phyloP scores from a whole-genome alignment of 2,797 vertebrate species.

The Neopelma chrysocephalum region DNA sequence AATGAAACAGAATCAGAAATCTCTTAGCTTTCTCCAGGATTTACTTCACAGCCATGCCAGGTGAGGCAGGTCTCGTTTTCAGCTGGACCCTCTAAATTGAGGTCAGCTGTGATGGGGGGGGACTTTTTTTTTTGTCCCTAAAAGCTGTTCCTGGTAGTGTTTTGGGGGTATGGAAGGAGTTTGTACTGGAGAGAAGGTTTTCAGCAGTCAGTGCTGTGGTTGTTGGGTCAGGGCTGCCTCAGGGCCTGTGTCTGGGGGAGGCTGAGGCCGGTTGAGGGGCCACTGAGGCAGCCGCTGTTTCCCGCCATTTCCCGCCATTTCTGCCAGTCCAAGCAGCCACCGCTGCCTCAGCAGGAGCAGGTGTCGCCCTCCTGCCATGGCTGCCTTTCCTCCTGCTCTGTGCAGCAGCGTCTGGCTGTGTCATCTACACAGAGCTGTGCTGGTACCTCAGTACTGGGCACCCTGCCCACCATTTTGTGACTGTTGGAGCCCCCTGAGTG shows the following conservation, averaged over 20 bases:
- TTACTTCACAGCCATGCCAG: no score
- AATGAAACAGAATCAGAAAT: background rate
- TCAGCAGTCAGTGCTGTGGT: accelerated
- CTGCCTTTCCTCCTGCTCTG: accelerated
- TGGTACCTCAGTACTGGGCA: no score
- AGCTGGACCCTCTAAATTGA: background rate
- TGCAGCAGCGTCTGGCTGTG: background rate
- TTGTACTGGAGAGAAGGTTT: accelerated
- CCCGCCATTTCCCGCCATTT: background rate
- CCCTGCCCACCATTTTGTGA: background rate
- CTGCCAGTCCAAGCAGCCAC: background rate
- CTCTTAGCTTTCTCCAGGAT: background rate
- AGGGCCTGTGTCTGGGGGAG: no score
- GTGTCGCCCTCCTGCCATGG: accelerated
- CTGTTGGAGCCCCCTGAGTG: accelerated
- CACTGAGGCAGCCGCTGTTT: accelerated
- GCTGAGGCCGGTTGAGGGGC: no score
- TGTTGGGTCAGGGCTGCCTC: no score
- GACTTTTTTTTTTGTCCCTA: background rate
- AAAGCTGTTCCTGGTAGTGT: accelerated
- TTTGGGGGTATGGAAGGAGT: accelerated
- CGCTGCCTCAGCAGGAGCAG: background rate
- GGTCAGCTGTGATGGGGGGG: background rate
- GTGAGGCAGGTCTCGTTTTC: background rate
- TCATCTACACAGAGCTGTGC: accelerated